Conservation (phyloP, 2,797 vertebrate species). For the Taeniopygia guttata region DNA sequence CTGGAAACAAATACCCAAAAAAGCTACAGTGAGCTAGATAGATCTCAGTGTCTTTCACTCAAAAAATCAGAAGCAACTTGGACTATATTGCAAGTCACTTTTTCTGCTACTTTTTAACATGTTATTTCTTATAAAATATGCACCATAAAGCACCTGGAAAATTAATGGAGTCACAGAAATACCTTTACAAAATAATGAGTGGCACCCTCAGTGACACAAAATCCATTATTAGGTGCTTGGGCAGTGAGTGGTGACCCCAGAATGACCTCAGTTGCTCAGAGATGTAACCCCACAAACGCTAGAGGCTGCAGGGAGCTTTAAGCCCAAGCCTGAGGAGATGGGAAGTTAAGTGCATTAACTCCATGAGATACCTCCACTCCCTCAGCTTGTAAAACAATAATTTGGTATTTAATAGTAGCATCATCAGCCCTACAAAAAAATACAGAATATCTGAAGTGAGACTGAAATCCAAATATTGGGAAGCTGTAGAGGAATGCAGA, state of each 20-base stretch:
- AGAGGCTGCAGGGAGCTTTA: neutral
- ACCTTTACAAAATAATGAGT: neutral
- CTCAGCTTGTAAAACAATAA: slow-evolving; percentile 36
- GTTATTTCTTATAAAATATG: neutral
- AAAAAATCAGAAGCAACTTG: neutral
- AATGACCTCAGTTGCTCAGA: neutral
- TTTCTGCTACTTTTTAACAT: neutral
- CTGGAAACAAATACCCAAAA: neutral
- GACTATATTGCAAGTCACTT: neutral
- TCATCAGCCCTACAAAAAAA: neutral
- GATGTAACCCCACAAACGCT: neutral
- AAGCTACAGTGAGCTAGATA: neutral
- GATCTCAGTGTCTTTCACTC: neutral
- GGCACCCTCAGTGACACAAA: neutral
- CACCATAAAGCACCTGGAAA: neutral
- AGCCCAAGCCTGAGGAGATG: neutral
- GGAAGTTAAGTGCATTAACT: slow-evolving; percentile 28
- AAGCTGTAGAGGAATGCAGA: neutral
- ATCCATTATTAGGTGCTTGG: neutral
- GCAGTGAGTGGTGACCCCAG: neutral
- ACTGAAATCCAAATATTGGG: neutral
- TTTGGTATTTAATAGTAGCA: slow-evolving; percentile 43
- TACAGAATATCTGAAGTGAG: slow-evolving; percentile 4
- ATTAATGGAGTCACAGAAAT: neutral
- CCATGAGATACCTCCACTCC: slow-evolving; percentile 20